Base-by-base conservation (phyloP, 2,113 vertebrate species). In the Suricata suricatta region DNA sequence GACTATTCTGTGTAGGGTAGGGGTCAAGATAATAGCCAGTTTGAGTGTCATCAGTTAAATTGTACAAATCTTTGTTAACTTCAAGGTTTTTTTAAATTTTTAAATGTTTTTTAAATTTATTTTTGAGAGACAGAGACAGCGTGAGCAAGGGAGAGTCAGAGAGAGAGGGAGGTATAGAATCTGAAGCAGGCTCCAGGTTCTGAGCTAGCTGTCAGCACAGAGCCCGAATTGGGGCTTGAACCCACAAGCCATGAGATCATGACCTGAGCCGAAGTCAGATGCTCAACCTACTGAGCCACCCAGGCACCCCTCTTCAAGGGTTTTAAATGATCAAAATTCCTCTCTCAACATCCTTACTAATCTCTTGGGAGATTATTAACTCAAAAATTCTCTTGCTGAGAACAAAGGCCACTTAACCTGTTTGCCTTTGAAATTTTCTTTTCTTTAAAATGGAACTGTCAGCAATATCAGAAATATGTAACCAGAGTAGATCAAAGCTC, bases 361-460 rank as follows among this genome's bases (percentile, higher is more conserved):
- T 84, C 95, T 85, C 68, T 11, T 93, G 41, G 79, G 41, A 96
- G 35, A 85, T 52, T 91, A 82, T 90, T 33, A 96, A 87, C 44
- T n/a, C 88, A 63, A 4, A 96, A 50, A 76, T 96, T 93, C 54
- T 16, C 35, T 85, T 96, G 60, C 54, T 90, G 57, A 97, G 74
- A 97, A 44, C 63, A 89, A 93, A 96, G 76, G 17, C 88, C 52
- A 84, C 31, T 27, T 90, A 35, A 44, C 6, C 25, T 54, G 21
- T 94, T 97, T 97, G 63, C 14, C n/a, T 92, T 95, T 96, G 21
- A 52, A 93, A 74, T 86, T 94, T 94, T 79, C 16, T 87, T 96
- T 92, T 82, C n/a, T 72, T 31, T 64, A 71, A 71, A 4, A 71
- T 88, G 91, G 94, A 96, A 92, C 88, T 41, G 81, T 38, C 79